A percentile compares a stretch with the other conserved stretches of the same genome.
Conservation (phyloP, 2,888 invertebrate genomes). For the Leptopilina myrica region DNA sequence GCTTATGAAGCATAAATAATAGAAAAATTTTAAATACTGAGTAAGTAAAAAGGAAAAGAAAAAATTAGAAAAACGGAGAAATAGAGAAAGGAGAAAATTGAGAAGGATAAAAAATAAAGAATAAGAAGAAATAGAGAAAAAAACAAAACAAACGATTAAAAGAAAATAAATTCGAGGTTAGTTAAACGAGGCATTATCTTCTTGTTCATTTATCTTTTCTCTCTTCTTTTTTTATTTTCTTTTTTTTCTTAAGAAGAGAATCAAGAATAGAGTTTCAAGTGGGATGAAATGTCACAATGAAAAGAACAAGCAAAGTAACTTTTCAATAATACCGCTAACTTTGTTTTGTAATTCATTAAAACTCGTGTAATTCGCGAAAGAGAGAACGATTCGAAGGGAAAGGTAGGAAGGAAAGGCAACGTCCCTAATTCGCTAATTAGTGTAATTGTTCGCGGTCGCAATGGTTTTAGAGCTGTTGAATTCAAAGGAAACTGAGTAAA, state of each 20-base stretch:
- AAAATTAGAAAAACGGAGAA: too few species aligned
- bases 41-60: too few species aligned
- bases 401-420: neutral
- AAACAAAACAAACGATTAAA: neutral
- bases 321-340: conserved; percentile 33
- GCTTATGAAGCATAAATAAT: too few species aligned
- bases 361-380: conserved; percentile 25
- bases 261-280: neutral
- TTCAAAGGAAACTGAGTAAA: conserved; percentile 29
- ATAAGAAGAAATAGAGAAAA: too few species aligned
- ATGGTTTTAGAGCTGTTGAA: conserved; percentile 12
- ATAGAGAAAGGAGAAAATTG: too few species aligned
- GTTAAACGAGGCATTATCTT: neutral
- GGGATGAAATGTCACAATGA: conserved; percentile 9
- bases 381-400: neutral
- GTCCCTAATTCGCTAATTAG: conserved; percentile 37
- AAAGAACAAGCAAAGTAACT: conserved; percentile 28
- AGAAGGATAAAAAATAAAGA: too few species aligned
- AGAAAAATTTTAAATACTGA: too few species aligned
- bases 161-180: neutral
- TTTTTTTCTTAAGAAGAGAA: neutral
- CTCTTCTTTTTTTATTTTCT: neutral
- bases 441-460: conserved; percentile 36
- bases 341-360: conserved; percentile 38
- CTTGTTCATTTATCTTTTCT: neutral